These are phyloP conservation scores for Lycocerus yunnanus DNA, from an alignment of 2,888 invertebrate genomes.

Conservation along the genomic window DNA sequence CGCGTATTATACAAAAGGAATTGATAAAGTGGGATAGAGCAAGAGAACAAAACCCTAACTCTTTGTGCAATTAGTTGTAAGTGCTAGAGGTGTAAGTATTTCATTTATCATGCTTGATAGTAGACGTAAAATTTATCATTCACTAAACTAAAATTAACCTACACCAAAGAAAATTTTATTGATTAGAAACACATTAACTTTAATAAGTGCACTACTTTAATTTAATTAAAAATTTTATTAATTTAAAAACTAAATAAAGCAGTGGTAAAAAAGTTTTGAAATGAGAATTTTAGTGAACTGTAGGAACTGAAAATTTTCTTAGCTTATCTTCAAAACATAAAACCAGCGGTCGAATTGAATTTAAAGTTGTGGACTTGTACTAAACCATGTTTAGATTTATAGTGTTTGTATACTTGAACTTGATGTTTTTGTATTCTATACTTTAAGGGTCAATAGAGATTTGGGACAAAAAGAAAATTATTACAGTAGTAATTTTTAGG, in stretches of 20 bases:
- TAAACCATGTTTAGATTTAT: conserved; percentile 5
- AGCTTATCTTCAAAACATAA: not conserved
- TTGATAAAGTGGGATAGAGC: conserved; percentile 9
- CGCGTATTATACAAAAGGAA: conserved; percentile 8
- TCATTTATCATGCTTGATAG: conserved; percentile 18
- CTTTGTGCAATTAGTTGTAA: conserved; percentile 22
- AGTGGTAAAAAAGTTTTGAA: not conserved
- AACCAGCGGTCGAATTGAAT: conserved; percentile 6
- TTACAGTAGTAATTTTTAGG: not conserved
- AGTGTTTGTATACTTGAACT: conserved; percentile 3
- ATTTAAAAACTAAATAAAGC: not conserved
- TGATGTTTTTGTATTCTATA: conserved; percentile 1
- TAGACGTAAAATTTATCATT: conserved; percentile 3
- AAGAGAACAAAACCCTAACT: conserved; percentile 6
- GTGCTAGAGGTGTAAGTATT: conserved; percentile 9
- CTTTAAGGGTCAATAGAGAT: not conserved
- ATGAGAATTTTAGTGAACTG: not conserved
- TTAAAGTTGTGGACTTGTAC: conserved; percentile 5
- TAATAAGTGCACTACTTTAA: not conserved
- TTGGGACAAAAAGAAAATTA: conserved; percentile 1
- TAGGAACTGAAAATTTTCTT: conserved; percentile 1
- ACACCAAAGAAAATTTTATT: not conserved
- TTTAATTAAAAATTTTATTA: not conserved
- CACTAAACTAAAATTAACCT: not conserved
- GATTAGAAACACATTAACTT: not conserved